These are phyloP conservation scores for Ctenicera cuprea DNA, from an alignment of 2,888 invertebrate species.

Conservation along the genomic window DNA sequence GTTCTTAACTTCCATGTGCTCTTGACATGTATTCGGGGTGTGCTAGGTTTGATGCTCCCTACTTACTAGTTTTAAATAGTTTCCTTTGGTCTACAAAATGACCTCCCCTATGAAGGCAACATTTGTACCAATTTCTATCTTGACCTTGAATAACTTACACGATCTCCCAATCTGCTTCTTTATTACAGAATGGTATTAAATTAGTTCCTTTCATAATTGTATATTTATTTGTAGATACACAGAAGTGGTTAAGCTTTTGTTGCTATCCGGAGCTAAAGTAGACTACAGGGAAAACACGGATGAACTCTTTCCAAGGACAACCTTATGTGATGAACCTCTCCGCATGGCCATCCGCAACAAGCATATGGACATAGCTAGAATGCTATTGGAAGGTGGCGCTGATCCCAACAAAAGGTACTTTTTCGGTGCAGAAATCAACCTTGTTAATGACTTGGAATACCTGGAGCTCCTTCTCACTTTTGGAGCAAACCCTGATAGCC, in stretches of 20 bases:
- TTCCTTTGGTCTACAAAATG: too few relatives aligned
- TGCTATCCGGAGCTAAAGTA: conserved; percentile 87
- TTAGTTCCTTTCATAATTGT: too few relatives aligned
- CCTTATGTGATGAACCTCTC: conserved; percentile 90
- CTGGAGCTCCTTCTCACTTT: conserved; percentile 87
- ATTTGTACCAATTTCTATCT: too few relatives aligned
- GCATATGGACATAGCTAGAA: conserved; percentile 83
- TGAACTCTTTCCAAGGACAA: conserved; percentile 83
- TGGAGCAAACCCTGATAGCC: conserved; percentile 91
- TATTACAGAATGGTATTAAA: too few relatives aligned
- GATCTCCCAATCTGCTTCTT: too few relatives aligned
- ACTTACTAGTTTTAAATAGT: too few relatives aligned
- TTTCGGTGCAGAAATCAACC: conserved; percentile 92
- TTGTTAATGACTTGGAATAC: conserved; percentile 88
- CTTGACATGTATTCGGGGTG: too few relatives aligned
- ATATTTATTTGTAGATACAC: conserved; percentile 73
- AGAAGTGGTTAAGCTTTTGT: conserved; percentile 82
- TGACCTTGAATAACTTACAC: too few relatives aligned
- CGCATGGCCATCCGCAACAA: conserved; percentile 91
- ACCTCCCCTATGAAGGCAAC: too few relatives aligned
- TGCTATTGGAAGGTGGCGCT: conserved; percentile 88
- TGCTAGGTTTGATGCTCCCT: too few relatives aligned
- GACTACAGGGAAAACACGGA: conserved; percentile 85
- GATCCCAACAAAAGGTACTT: conserved; percentile 94
- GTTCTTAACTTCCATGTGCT: too few relatives aligned